Conservation (phyloP, 2,888 invertebrate species). For the Volucella zonaria region DNA sequence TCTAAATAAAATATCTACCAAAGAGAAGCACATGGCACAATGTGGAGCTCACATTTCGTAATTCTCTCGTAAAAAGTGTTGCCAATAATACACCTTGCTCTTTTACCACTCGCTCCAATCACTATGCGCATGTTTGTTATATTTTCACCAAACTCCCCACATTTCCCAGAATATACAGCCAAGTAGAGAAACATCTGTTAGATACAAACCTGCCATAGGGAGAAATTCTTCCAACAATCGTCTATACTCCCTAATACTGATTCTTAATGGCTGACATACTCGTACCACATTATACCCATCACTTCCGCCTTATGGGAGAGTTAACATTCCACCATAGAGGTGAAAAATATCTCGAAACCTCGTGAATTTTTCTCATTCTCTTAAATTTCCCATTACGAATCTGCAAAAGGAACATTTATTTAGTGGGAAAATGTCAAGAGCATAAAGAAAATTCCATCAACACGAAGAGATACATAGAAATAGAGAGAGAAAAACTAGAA, state of each 20-base stretch:
- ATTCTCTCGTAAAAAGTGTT: slow-evolving; percentile 15
- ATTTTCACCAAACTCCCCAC: slow-evolving; percentile 61
- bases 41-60: neutral
- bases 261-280: slow-evolving; percentile 13
- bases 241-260: slow-evolving; percentile 7
- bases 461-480: neutral
- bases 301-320: neutral
- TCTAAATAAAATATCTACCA: neutral
- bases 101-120: slow-evolving; percentile 15
- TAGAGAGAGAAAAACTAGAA: slow-evolving; percentile 54
- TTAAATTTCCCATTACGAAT: slow-evolving; percentile 38
- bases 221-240: slow-evolving; percentile 23
- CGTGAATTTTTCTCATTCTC: slow-evolving; percentile 37
- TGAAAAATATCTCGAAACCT: slow-evolving; percentile 15
- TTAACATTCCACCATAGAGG: slow-evolving; percentile 1
- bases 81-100: slow-evolving; percentile 36
- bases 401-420: slow-evolving; percentile 22
- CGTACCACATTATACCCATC: slow-evolving; percentile 4
- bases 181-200: slow-evolving; percentile 42
- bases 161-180: slow-evolving; percentile 30
- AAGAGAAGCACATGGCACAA: slow-evolving; percentile 29
- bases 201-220: slow-evolving; percentile 1
- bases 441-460: slow-evolving; percentile 60
- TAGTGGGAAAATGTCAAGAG: slow-evolving; percentile 41
- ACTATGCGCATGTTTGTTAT: slow-evolving; percentile 56